Evolutionary conservation across 2,113 vertebrate species (phyloP).

Genomic region (Nesospiza acunhae): DNA sequence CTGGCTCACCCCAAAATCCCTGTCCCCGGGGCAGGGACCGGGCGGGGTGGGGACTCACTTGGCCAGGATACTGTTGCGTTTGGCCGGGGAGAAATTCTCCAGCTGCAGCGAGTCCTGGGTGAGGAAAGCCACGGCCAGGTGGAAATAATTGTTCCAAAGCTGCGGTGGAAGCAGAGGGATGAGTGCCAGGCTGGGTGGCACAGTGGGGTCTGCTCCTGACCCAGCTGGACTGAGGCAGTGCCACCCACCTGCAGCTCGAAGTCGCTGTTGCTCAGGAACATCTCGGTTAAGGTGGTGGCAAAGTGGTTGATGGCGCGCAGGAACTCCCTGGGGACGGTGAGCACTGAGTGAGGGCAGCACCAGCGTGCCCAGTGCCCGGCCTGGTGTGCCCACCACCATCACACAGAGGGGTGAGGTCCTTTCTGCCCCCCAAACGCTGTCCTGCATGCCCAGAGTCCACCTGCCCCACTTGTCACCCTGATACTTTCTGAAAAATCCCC

Average conservation of each 20-base stretch:
- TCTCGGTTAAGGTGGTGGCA: background rate
- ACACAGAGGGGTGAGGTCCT: fast-evolving
- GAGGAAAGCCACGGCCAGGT: conserved; percentile 69
- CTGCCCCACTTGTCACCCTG: background rate
- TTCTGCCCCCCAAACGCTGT: background rate
- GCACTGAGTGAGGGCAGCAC: background rate
- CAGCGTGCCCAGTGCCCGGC: background rate
- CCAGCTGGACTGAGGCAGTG: fast-evolving
- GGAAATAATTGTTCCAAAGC: conserved; percentile 70
- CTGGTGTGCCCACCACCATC: background rate
- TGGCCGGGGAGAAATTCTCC: conserved; percentile 65
- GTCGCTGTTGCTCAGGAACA: conserved; percentile 42
- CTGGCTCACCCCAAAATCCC: background rate
- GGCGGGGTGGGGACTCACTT: conserved; percentile 26
- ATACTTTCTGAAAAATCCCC: too few relatives aligned
- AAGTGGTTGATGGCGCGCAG: conserved; percentile 58
- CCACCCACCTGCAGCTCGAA: conserved; percentile 67
- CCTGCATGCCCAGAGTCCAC: fast-evolving
- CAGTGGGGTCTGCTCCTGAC: background rate
- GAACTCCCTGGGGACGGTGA: conserved; percentile 42
- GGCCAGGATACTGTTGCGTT: conserved; percentile 40
- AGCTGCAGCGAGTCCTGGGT: conserved; percentile 69
- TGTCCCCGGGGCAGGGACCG: background rate
- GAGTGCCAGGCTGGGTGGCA: background rate
- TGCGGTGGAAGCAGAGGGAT: background rate